Evolutionary conservation across 2,113 vertebrate genomes (phyloP), one percentile per base, ranked within the genome.

Genomic region (Philantomba maxwellii): DNA sequence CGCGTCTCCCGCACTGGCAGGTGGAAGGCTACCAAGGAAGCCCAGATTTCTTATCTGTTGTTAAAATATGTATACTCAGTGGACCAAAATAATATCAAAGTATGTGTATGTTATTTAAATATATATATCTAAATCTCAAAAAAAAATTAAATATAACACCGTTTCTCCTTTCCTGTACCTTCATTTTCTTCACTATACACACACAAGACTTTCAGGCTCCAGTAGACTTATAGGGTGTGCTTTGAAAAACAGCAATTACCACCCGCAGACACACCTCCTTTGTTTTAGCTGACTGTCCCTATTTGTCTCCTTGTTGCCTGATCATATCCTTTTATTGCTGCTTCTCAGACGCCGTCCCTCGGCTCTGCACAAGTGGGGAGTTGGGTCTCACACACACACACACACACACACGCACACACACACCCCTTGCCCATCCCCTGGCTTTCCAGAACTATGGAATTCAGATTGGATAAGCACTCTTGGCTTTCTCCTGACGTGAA

Each of bases 61-160:
- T 98, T 98, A 97, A 98, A 98, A 98, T 95, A 97, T 97, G 96
- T 98, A 98, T 98, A 98, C 98, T 98, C 97, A 96, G 98, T 98
- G 98, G 98, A 99, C 98, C 99, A 99, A 98, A 98, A 98, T 96
- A 97, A 98, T 98, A 98, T 98, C 98, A 97, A 98, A 98, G 53
- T 98, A 97, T 99, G 98, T 98, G 98, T 98, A 99, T 26, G 39
- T 15, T 43, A 2, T 26, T 43, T 43, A 75, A 75, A 75, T 75
- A 26, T 43, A 43, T 39, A 36, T 43, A 75, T 14, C 12, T 43
- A 75, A 26, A 75, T 43, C 39, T 75, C 70, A 75, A 39, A 75
- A 75, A 43, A 43, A 7, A 75, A 75, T n/a, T 45, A 83, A 33
- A 17, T 9, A 3, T 23, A 43, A 12, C 39, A 4, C 43, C 62